phyloP scores from a whole-genome alignment of 2,888 invertebrate species.

The Callyntrura guangdongensis region DNA sequence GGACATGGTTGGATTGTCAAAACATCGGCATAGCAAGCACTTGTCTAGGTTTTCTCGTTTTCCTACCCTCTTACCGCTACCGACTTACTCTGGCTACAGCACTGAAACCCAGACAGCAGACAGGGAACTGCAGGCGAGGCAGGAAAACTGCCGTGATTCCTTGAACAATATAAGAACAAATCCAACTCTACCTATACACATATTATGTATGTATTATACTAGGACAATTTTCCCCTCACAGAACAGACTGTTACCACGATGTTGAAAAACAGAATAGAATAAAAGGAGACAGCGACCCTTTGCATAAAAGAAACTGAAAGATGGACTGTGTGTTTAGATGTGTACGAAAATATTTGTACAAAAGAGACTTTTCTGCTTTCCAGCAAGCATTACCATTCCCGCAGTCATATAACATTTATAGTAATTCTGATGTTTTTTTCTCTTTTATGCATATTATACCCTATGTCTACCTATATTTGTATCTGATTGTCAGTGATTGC shows the following conservation, averaged over 20 bases:
- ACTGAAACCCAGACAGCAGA: conserved; percentile 58
- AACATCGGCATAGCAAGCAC: not conserved
- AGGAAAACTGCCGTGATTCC: not conserved
- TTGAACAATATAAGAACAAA: too few relatives aligned
- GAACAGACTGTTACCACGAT: not conserved
- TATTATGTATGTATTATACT: too few relatives aligned
- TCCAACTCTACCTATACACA: too few relatives aligned
- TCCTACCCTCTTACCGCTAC: not conserved
- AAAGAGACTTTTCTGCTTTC: not conserved
- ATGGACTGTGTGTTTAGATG: too few relatives aligned
- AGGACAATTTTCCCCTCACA: not conserved
- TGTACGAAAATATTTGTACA: not conserved
- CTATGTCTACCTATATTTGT: too few relatives aligned
- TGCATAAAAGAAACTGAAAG: too few relatives aligned
- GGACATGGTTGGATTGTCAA: not conserved
- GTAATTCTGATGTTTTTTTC: too few relatives aligned
- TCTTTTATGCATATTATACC: too few relatives aligned
- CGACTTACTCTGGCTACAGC: conserved; percentile 46
- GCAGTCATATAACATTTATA: too few relatives aligned
- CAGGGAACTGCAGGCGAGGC: conserved; percentile 9
- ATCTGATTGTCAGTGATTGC: too few relatives aligned
- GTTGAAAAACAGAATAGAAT: not conserved
- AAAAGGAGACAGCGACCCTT: too few relatives aligned
- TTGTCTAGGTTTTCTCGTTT: not conserved
- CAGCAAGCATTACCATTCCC: not conserved